A percentile compares a stretch with the other conserved stretches of the same genome.
phyloP scores from a whole-genome alignment of 1,140 invertebrate genomes.

The Neodiprion fabricii region DNA sequence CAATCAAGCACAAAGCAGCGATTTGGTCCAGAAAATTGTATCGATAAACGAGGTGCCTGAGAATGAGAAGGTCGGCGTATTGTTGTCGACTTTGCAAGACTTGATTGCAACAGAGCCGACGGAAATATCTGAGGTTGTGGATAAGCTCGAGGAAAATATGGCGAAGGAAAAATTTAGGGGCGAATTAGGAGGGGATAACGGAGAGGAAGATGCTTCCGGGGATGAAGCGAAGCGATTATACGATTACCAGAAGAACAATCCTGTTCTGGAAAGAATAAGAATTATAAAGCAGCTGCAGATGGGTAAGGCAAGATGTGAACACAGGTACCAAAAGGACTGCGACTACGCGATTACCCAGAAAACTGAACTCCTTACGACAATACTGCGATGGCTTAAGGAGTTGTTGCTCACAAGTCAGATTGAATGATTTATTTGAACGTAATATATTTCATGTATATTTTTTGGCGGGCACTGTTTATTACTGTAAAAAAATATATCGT shows the following conservation, averaged over 20 bases:
- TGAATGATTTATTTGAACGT: neutral
- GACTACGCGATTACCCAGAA: conserved; percentile 21
- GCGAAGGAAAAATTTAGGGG: neutral
- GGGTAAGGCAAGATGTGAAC: conserved; percentile 5
- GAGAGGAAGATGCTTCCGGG: neutral
- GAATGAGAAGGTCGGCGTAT: conserved; percentile 26
- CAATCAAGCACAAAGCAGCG: neutral
- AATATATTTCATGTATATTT: too few species aligned
- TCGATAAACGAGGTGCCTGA: conserved; percentile 32
- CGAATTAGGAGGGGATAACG: neutral
- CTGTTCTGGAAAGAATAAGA: conserved; percentile 25
- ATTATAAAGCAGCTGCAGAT: conserved; percentile 17
- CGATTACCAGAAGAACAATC: conserved; percentile 27
- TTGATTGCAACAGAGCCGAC: conserved; percentile 26
- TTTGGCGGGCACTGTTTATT: too few species aligned
- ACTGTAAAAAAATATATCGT: too few species aligned
- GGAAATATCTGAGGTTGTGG: conserved; percentile 10
- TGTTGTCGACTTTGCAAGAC: conserved; percentile 35
- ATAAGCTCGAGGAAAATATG: neutral
- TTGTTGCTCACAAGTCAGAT: conserved; percentile 24
- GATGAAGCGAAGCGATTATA: neutral
- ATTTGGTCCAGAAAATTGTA: conserved; percentile 8
- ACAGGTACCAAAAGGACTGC: conserved; percentile 37
- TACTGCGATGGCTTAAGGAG: conserved; percentile 40
- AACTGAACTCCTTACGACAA: conserved; percentile 30